Conservation (phyloP, 1,140 invertebrate genomes). For the Neodiprion fabricii region DNA sequence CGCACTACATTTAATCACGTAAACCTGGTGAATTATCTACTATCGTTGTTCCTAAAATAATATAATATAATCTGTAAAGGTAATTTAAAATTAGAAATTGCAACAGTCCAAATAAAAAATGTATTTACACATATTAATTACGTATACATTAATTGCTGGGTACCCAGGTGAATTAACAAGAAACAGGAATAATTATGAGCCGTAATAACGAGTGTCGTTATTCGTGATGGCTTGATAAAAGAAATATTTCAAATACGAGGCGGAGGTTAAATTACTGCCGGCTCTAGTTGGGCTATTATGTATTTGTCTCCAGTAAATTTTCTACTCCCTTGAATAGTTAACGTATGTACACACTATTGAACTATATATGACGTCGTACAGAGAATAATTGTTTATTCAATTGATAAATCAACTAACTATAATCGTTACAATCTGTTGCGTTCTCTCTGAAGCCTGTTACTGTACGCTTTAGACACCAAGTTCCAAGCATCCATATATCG, state of each 20-base stretch:
- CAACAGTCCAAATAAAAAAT: constrained; percentile 31
- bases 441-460: constrained; percentile 80
- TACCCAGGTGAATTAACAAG: not conserved
- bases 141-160: not conserved
- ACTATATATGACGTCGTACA: constrained; percentile 26
- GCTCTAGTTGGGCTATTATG: not conserved
- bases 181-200: not conserved
- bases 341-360: constrained; percentile 16
- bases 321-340: not conserved
- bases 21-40: not conserved
- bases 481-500: constrained; percentile 97
- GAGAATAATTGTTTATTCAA: constrained; percentile 10
- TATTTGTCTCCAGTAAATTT: not conserved
- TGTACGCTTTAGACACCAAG: constrained; percentile 86
- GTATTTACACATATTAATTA: constrained; percentile 25
- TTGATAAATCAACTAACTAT: constrained; percentile 13
- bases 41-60: constrained; percentile 30
- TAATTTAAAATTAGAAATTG: constrained; percentile 29
- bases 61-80: constrained; percentile 30
- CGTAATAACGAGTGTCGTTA: too few relatives aligned
- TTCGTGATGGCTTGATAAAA: not conserved
- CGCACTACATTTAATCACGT: not conserved
- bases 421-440: constrained; percentile 58
- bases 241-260: not conserved
- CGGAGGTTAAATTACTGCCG: not conserved